phyloP scores from a whole-genome alignment of 2,113 vertebrate species.

The Scophthalmus maximus region DNA sequence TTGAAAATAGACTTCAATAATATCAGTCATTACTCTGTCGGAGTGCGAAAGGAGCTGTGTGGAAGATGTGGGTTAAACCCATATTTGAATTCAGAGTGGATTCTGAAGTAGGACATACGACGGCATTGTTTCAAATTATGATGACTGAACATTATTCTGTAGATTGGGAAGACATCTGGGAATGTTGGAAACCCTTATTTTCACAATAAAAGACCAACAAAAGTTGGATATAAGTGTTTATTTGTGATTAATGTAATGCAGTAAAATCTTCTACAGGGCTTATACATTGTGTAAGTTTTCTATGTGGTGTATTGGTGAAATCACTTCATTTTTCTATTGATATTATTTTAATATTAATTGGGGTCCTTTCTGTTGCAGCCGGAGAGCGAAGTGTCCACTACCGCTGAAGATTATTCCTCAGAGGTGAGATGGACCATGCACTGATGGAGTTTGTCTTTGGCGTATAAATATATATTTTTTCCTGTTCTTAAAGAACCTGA shows the following conservation, averaged over 20 bases:
- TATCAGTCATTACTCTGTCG: conserved; percentile 11
- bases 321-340: background rate
- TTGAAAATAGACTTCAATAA: conserved; percentile 21
- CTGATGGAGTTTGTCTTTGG: no score
- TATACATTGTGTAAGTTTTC: no score
- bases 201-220: background rate
- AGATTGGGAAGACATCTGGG: background rate
- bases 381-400: conserved; percentile 93
- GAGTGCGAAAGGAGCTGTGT: conserved; percentile 15
- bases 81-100: conserved; percentile 20
- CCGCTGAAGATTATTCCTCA: conserved; percentile 94
- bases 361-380: conserved; percentile 86
- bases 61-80: conserved; percentile 28
- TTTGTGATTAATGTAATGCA: background rate
- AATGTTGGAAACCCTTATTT: background rate
- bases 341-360: no score
- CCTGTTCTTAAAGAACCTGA: no score
- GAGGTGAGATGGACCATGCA: conserved; percentile 92
- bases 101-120: conserved; percentile 3
- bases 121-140: background rate
- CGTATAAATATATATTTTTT: background rate
- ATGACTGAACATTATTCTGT: background rate
- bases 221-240: background rate
- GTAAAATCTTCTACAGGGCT: no score
- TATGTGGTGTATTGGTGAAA: background rate